Conservation (phyloP, 2,113 vertebrate genomes). For the Hirundichthys speculiger region DNA sequence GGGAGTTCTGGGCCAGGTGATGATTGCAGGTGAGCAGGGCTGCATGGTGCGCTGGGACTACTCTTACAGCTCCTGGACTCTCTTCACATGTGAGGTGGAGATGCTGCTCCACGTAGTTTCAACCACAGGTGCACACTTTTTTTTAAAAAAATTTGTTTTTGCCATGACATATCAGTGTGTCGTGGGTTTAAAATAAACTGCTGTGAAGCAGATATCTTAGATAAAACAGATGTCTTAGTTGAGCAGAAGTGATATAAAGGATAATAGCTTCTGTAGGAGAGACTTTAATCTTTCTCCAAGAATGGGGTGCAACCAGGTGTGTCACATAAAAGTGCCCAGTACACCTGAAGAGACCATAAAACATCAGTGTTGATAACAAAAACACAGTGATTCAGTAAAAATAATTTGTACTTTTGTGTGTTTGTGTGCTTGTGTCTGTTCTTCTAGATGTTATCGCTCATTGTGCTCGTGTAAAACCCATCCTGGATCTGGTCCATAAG, state of each 20-base stretch:
- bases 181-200: no score
- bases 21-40: slow-evolving; percentile 83
- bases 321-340: no score
- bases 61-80: slow-evolving; percentile 95
- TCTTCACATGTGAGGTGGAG: slow-evolving; percentile 98
- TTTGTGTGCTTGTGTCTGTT: neutral
- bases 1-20: slow-evolving; percentile 91
- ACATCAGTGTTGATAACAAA: no score
- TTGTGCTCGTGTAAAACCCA: slow-evolving; percentile 92
- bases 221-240: no score
- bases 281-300: no score
- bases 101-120: slow-evolving; percentile 98
- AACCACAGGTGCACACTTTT: slow-evolving; percentile 87
- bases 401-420: neutral
- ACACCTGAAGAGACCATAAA: no score
- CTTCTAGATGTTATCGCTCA: slow-evolving; percentile 91
- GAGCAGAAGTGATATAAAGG: no score
- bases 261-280: no score
- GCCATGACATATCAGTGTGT: no score
- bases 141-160: neutral
- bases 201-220: no score
- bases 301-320: no score
- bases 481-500: slow-evolving; percentile 95
- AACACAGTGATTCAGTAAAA: neutral
- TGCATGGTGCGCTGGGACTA: slow-evolving; percentile 95